Conservation (phyloP, 2,888 invertebrate genomes). For the Antitype chi region DNA sequence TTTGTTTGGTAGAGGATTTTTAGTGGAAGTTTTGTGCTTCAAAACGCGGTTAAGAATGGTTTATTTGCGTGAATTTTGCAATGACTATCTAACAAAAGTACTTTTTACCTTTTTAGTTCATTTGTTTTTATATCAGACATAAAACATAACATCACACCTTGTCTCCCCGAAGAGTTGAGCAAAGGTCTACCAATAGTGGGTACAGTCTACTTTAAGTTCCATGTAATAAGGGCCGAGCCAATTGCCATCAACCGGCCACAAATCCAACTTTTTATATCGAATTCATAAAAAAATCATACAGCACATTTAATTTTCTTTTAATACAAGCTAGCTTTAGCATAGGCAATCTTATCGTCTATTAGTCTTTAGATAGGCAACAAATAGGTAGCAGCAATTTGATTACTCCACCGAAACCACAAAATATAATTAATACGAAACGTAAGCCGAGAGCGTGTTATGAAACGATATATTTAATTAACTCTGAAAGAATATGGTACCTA, state of each 20-base stretch:
- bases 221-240: too few species aligned
- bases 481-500: neutral
- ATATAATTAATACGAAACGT: neutral
- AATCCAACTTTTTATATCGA: too few species aligned
- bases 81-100: neutral
- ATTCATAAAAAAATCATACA: neutral
- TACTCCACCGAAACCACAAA: neutral
- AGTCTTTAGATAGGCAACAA: neutral
- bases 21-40: neutral
- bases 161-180: too few species aligned
- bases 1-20: neutral
- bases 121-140: too few species aligned
- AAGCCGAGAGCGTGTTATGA: slow-evolving; percentile 3
- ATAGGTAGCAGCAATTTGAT: neutral
- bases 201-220: too few species aligned
- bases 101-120: too few species aligned
- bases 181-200: too few species aligned
- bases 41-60: neutral
- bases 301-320: neutral
- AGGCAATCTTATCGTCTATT: too few species aligned
- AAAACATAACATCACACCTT: too few species aligned
- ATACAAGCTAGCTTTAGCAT: neutral
- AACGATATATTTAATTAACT: neutral
- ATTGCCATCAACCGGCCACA: too few species aligned
- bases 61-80: neutral